Evolutionary conservation across 1,140 invertebrate genomes (phyloP), one percentile per base, ranked within the genome.

Genomic region (Pinna nobilis): DNA sequence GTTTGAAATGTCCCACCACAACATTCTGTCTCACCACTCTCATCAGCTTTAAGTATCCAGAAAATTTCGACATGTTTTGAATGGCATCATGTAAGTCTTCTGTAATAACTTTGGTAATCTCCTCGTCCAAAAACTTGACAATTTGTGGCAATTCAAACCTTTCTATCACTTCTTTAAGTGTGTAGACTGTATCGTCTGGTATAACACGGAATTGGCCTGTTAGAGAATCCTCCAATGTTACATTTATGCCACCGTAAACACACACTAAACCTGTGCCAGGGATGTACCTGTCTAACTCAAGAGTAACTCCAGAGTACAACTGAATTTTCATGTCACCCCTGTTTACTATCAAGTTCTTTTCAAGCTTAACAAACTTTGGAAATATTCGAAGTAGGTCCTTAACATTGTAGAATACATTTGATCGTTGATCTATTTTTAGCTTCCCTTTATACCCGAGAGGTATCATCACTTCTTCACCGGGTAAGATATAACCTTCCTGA

Each of bases 1-100:
- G 66, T 65, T 75, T 75, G 53, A 69, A 57, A 32, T 75, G 73
- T 1, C 73, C 73, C 49, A 75, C 61, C 3, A 75, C 50, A 11
- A 75, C 60, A 7, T 70, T 51, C 39, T 69, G 33, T 41, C 51
- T 28, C 4, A 70, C 39, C 9, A 65, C 41, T 15, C 41, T 44
- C 4, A 57, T 49, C 1, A 75, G 30, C 41, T 70, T 64, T 32
- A 75, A 57, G 25, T 47, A 59, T 11, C 73, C 73, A 39, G 47
- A 35, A 39, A 70, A 75, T 57, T 60, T 28, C 4, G 35, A 61
- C 1, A 69, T 44, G 25, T 75, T 69, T 28, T 75, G 60, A 11
- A 75, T 41, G 3, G 61, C 51, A 4, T 65, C 60, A 28, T 50
- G 18, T 50, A 75, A 59, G 47, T 70, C 61, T 5, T 37, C 25